Percentiles rank a stretch among this genome's conserved stretches.
Evolutionary conservation across 2,113 vertebrate species (phyloP).

Genomic region (Triplophysa tibetana): DNA sequence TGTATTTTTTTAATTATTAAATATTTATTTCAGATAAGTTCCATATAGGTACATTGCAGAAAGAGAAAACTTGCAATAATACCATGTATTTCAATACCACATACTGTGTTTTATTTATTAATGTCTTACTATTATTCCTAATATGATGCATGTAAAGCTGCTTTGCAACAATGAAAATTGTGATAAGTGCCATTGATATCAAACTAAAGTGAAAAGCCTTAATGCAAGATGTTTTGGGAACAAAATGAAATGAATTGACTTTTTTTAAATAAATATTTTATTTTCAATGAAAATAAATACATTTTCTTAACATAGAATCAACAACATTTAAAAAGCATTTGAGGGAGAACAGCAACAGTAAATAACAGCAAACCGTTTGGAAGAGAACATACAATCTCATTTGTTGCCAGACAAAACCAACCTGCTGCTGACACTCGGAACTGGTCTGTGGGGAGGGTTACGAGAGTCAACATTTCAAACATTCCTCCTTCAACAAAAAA

Average conservation of each 20-base stretch:
- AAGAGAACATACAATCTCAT: constrained; percentile 70
- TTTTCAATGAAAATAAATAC: constrained; percentile 80
- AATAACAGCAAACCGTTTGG: constrained; percentile 64
- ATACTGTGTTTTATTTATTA: too few relatives aligned
- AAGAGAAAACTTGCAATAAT: too few relatives aligned
- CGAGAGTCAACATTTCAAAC: background rate
- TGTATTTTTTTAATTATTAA: too few relatives aligned
- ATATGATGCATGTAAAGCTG: too few relatives aligned
- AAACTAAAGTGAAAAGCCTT: too few relatives aligned
- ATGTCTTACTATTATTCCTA: too few relatives aligned
- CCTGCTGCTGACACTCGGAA: constrained; percentile 66
- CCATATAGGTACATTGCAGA: too few relatives aligned
- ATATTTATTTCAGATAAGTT: too few relatives aligned
- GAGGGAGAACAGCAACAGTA: constrained; percentile 58
- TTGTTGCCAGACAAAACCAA: constrained; percentile 58
- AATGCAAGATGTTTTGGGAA: background rate
- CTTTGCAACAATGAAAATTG: too few relatives aligned
- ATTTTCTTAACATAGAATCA: constrained; percentile 82
- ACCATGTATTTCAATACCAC: too few relatives aligned
- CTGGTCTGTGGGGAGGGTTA: constrained; percentile 53
- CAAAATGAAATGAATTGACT: constrained; percentile 26
- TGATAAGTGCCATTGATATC: too few relatives aligned
- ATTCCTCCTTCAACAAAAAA: background rate
- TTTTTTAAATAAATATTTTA: constrained; percentile 83
- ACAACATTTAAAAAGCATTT: constrained; percentile 76